These are phyloP conservation scores for Diadumene lineata DNA, from an alignment of 92 coral and sea anemone genomes.

Conservation along the genomic window DNA sequence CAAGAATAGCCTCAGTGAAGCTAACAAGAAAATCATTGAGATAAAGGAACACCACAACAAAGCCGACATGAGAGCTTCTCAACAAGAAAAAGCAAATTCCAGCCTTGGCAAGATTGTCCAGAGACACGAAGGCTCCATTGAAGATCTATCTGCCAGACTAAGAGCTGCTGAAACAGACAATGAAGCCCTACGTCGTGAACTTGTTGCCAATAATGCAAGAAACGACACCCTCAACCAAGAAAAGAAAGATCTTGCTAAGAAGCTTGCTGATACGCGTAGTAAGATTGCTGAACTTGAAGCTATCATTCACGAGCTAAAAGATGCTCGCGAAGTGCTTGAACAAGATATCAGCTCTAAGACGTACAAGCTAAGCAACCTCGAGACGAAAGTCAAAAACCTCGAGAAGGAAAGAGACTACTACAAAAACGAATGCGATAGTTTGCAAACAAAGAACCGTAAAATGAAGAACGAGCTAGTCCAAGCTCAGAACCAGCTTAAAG, in stretches of 20 bases:
- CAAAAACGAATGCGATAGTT: conserved; percentile 55
- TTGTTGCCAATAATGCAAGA: conserved; percentile 57
- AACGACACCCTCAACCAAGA: conserved; percentile 57
- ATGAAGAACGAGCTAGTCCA: conserved; percentile 71
- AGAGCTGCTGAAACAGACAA: conserved; percentile 58
- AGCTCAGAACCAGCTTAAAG: conserved; percentile 78
- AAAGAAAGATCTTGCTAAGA: conserved; percentile 57
- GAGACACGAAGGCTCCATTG: conserved; percentile 64
- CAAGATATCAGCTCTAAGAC: conserved; percentile 60
- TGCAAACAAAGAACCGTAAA: conserved; percentile 56
- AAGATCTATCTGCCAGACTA: conserved; percentile 50
- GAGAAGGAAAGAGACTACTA: conserved; percentile 68
- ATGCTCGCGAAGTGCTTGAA: conserved; percentile 60
- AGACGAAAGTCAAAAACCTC: conserved; percentile 55
- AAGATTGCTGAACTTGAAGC: conserved; percentile 47
- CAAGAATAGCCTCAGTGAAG: conserved; percentile 56
- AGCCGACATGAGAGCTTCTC: conserved; percentile 56
- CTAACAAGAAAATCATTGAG: conserved; percentile 49
- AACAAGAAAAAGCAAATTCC: conserved; percentile 72
- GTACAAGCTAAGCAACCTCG: conserved; percentile 69
- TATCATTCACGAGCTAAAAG: conserved; percentile 50
- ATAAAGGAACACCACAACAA: conserved; percentile 59
- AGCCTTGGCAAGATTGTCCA: conserved; percentile 71
- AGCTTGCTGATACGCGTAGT: conserved; percentile 42
- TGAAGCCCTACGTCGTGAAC: conserved; percentile 61